phyloP scores from a whole-genome alignment of 2,888 invertebrate genomes.

The Crematogaster levior region DNA sequence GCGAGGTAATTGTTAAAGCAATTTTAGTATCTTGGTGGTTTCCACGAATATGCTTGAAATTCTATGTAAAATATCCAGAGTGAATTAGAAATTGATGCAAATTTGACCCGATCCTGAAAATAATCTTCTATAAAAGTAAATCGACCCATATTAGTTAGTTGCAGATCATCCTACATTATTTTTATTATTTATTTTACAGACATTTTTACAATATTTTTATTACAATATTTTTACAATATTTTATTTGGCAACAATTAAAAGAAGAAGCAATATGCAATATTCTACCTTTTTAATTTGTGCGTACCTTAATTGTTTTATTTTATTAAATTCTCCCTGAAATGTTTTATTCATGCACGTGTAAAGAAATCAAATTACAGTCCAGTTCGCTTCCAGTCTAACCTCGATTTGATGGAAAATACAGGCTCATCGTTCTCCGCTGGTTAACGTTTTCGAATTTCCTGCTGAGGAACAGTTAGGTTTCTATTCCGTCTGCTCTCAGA shows the following conservation, averaged over 20 bases:
- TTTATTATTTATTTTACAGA: conserved; percentile 24
- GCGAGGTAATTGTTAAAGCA: conserved; percentile 38
- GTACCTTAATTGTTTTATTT: conserved; percentile 17
- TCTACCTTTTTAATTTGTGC: background rate
- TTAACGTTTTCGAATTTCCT: conserved; percentile 37
- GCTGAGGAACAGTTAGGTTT: background rate
- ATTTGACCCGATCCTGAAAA: conserved; percentile 3
- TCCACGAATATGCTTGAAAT: background rate
- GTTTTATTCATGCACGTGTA: conserved; percentile 37
- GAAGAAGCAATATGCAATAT: background rate
- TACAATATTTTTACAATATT: conserved; percentile 7
- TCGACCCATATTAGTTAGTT: background rate
- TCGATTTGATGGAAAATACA: conserved; percentile 17
- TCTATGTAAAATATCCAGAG: conserved; percentile 38
- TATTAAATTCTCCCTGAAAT: conserved; percentile 11
- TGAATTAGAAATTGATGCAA: conserved; percentile 36
- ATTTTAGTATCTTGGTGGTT: conserved; percentile 23
- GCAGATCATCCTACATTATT: background rate
- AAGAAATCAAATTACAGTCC: conserved; percentile 41
- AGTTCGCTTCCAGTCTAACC: background rate
- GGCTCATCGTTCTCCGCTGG: background rate
- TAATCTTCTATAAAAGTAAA: background rate
- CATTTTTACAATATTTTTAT: too few relatives aligned
- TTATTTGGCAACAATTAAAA: background rate
- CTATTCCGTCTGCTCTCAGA: background rate